Evolutionary conservation across 1,140 invertebrate genomes (phyloP), one percentile per base, ranked within the genome.

Genomic region (Campodea augens): DNA sequence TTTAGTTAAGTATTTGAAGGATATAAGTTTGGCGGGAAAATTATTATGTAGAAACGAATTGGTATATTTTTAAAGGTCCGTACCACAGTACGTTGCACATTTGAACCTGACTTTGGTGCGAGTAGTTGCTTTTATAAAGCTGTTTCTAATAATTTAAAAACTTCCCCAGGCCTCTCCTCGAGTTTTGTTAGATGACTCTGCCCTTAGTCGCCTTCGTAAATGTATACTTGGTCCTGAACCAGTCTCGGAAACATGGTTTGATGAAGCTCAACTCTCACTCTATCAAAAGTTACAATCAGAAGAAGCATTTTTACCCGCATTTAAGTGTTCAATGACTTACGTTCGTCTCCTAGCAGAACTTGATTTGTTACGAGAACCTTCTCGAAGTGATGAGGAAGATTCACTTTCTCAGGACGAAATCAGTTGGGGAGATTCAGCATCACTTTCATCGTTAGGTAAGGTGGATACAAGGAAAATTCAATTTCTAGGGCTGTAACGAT

Each of bases 241-340:
- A 44, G 57, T 77, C 10, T 67, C 71, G 38, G 77, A 85, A 50
- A 65, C 63, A 3, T 86, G 85, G 72, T 93, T 95, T 64, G 87
- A 92, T 60, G 78, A 86, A 45, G 70, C 87, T 10, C 78, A 89
- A 61, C 61, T 69, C 43, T 71, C 69, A 40, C 71, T 81, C 22
- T 75, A 75, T 43, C 74, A 76, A 18, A 79, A 75, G 54, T 60
- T 83, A 25, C 66, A 69, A 51, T 70, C 57, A 45, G 72, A 77
- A 27, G 75, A 78, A 32, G 69, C 71, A 45, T 84, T 74, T 57
- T 66, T 82, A 44, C 74, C 75, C 7, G 66, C 72, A 1, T 87
- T 86, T 54, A 74, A 76, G 46, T 71, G 71, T 52, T 74, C 72
- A 45, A 62, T 70, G 41, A 66, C 69, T 0, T 88, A 88, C 54